phyloP scores from a whole-genome alignment of 2,113 vertebrate genomes.

The Rostratula benghalensis region DNA sequence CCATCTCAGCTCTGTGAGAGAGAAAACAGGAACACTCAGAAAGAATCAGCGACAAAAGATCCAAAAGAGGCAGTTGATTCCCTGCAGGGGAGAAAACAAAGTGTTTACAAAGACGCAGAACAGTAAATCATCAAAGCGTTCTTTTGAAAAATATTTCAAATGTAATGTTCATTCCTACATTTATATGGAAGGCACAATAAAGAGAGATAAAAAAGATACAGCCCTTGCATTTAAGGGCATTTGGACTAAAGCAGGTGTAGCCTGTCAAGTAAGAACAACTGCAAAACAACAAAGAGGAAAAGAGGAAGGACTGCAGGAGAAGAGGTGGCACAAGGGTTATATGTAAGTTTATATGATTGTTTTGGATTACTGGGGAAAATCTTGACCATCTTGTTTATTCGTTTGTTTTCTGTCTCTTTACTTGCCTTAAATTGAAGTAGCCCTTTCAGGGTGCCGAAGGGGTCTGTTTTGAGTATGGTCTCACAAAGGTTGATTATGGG shows the following conservation, averaged over 20 bases:
- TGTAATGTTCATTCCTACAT: background rate
- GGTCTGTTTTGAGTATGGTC: background rate
- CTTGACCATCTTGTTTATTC: background rate
- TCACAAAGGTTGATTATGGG: background rate
- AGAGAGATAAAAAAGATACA: background rate
- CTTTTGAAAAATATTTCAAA: slow-evolving; percentile 13
- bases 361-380: background rate
- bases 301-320: background rate
- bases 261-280: background rate
- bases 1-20: background rate
- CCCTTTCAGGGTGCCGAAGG: background rate
- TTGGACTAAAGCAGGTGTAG: background rate
- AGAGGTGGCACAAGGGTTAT: background rate
- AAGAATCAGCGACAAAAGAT: slow-evolving; percentile 30
- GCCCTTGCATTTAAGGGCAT: background rate
- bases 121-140: slow-evolving; percentile 12
- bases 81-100: slow-evolving; percentile 40
- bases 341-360: background rate
- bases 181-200: background rate
- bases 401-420: background rate
- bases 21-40: slow-evolving; percentile 7
- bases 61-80: background rate
- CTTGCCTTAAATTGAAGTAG: background rate
- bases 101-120: slow-evolving; percentile 24
- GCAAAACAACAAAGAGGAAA: background rate